These are phyloP conservation scores for Catharus ustulatus DNA, from an alignment of 2,797 vertebrate species.

Conservation along the genomic window DNA sequence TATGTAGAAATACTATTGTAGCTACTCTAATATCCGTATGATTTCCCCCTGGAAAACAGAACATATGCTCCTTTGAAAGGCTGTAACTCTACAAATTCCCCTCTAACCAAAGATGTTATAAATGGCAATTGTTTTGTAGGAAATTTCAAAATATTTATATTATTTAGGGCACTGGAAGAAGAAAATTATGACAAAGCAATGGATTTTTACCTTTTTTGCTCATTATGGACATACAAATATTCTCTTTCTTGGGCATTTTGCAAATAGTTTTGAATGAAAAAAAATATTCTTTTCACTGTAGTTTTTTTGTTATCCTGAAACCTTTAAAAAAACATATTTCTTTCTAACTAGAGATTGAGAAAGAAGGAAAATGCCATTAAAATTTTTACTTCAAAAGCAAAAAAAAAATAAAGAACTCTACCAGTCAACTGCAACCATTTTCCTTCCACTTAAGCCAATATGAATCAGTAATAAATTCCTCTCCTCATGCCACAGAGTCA, in stretches of 20 bases:
- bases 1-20: not conserved
- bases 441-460: not conserved
- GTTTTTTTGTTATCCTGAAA: not conserved
- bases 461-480: not conserved
- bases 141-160: not conserved
- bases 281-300: not conserved
- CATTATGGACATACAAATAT: not conserved
- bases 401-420: not conserved
- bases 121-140: not conserved
- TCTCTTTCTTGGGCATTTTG: not conserved
- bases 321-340: not conserved
- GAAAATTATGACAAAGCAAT: not conserved
- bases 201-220: not conserved
- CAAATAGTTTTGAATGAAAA: not conserved
- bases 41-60: constrained; percentile 21
- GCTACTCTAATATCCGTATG: not conserved
- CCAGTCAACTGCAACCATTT: not conserved
- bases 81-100: not conserved
- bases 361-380: not conserved
- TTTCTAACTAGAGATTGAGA: not conserved
- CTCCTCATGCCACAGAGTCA: not conserved
- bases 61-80: constrained; percentile 21
- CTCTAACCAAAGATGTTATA: not conserved
- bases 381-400: not conserved
- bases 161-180: not conserved